phyloP scores from a whole-genome alignment of 2,797 vertebrate species.

The Mareca penelope region DNA sequence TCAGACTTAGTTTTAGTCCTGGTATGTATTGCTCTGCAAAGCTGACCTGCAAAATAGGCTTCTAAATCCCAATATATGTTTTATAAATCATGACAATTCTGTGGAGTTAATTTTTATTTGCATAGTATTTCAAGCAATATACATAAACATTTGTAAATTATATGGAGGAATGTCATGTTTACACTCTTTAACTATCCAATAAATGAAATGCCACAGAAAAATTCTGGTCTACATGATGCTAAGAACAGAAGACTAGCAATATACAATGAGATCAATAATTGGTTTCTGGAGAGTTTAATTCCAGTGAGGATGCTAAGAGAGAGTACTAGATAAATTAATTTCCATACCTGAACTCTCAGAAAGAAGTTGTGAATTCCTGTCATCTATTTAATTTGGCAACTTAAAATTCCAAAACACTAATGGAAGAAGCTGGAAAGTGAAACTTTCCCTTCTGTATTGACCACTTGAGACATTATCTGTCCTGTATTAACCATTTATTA shows the following conservation, averaged over 20 bases:
- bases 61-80: background rate
- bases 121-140: background rate
- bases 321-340: background rate
- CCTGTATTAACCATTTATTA: background rate
- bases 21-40: background rate
- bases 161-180: background rate
- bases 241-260: background rate
- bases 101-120: background rate
- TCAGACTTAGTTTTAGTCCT: background rate
- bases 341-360: background rate
- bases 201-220: background rate
- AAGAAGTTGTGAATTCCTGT: background rate
- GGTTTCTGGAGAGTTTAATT: background rate
- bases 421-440: background rate
- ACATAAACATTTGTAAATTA: background rate
- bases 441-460: background rate
- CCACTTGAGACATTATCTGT: background rate
- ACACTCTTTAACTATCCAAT: background rate
- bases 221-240: background rate
- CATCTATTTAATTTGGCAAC: background rate
- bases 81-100: background rate
- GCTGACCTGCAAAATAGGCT: background rate
- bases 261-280: background rate
- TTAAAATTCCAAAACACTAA: background rate
- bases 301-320: background rate